Base-by-base conservation (phyloP, 2,888 invertebrate species). In the Drosophila pseudotalamancana region DNA sequence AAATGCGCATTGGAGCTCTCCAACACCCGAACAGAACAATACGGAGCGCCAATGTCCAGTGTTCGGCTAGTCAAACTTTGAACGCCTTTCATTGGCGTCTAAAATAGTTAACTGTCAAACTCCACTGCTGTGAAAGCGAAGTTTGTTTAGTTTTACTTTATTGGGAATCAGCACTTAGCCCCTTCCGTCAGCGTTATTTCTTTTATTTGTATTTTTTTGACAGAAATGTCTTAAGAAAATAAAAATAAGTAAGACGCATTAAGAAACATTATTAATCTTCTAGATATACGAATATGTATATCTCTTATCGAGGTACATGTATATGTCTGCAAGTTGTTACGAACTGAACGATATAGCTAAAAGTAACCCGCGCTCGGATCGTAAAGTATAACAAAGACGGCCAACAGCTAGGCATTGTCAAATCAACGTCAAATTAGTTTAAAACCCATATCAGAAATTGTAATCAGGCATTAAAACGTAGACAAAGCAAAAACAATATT, bases 391-490 rank as follows among this genome's bases (percentile, higher is more conserved):
- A 62, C 53, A 63, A 53, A 53, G 53, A 11, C 19, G 32, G 23
- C 25, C 14, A 27, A 35, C 14, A 29, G 29, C 14, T 39, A 49
- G 37, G 27, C 46, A 25, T 9, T 51, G 32, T 39, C 18, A 62
- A 56, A 66, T 59, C 40, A 9, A 46, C 25, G 8, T 40, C 37
- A 32, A 57, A 35, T 48, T 40, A 16, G 40, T 18, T 48, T 6
- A 6, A 34, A 49, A 48, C 31, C 42, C 16, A 12, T 39, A 64
- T 53, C 64, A 27, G 6, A 35, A 14, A 27, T 18, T 39, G 9
- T 63, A 64, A 70, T 69, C 64, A 49, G 43, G 45, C 48, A 48
- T 21, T 35, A 5, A 9, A 23, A 21, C 29, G 27, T 19, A 54
- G 48, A 51, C 54, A 62, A 54, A 46, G 11, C 53, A 37, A 12